These are phyloP conservation scores for Cynoglossus semilaevis DNA, from an alignment of 2,113 vertebrate genomes.

Conservation along the genomic window DNA sequence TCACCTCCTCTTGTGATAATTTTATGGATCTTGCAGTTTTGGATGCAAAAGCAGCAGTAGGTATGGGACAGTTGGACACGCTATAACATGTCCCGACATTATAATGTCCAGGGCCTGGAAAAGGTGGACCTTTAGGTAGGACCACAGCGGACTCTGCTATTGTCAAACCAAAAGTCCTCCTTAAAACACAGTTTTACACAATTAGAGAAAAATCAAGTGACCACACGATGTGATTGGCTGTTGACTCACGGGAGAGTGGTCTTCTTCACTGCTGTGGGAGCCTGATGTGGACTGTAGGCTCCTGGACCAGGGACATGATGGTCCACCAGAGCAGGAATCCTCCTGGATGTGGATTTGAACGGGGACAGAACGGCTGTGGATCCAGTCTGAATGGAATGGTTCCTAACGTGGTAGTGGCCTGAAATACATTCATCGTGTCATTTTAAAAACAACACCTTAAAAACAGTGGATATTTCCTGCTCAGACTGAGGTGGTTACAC, in stretches of 20 bases:
- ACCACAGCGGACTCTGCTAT: constrained; percentile 68
- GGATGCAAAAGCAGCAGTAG: constrained; percentile 75
- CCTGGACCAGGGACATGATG: constrained; percentile 71
- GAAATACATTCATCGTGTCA: constrained; percentile 11
- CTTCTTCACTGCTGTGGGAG: constrained; percentile 48
- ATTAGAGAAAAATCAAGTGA: background rate
- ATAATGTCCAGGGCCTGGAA: constrained; percentile 76
- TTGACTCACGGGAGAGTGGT: constrained; percentile 65
- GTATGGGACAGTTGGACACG: constrained; percentile 61
- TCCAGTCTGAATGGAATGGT: constrained; percentile 58
- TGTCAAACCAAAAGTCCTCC: constrained; percentile 69
- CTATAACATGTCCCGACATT: constrained; percentile 50
- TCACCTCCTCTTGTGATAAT: background rate
- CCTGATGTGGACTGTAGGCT: constrained; percentile 65
- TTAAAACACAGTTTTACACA: constrained; percentile 51
- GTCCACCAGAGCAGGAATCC: constrained; percentile 21
- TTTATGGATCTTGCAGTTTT: constrained; percentile 56
- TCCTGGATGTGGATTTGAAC: constrained; percentile 74
- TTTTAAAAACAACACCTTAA: background rate
- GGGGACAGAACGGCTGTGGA: constrained; percentile 67
- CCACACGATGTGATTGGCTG: background rate
- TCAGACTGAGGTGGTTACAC: constrained; percentile 36
- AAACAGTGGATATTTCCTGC: background rate
- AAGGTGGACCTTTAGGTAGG: constrained; percentile 62
- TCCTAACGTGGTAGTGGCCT: constrained; percentile 76